Conservation (phyloP, 2,113 vertebrate species). For the Bungarus multicinctus region DNA sequence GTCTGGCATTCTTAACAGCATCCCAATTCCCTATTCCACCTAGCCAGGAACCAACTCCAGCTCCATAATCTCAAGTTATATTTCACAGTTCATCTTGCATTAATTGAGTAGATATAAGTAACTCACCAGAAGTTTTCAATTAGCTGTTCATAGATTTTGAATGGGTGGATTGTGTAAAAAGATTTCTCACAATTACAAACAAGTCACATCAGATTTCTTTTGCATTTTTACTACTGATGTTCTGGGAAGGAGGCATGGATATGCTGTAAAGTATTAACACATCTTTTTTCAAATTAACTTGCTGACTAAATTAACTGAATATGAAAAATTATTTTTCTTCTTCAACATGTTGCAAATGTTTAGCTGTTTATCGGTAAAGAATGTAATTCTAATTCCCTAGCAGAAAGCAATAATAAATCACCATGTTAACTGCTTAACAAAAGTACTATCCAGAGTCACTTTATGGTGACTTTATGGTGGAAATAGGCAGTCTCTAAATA, state of each 20-base stretch:
- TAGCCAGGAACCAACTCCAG: background rate
- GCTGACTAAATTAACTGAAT: background rate
- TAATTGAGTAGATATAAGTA: constrained; percentile 1
- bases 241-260: background rate
- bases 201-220: constrained; percentile 12
- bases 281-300: background rate
- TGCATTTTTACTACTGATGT: background rate
- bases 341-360: background rate
- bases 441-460: no score
- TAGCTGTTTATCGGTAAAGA: background rate
- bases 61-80: background rate
- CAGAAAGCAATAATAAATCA: background rate
- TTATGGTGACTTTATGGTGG: no score
- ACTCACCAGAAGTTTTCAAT: background rate
- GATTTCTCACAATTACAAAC: background rate
- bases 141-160: fast-evolving
- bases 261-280: background rate
- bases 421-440: no score
- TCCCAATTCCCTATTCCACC: background rate
- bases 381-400: background rate
- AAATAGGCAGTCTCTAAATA: no score
- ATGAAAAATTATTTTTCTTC: background rate
- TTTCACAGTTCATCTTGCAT: background rate
- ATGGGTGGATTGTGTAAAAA: fast-evolving
- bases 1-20: background rate